A percentile compares a stretch with the other conserved stretches of the same genome.
Conservation (phyloP, 1,140 invertebrate genomes). For the Kradibia gibbosae region DNA sequence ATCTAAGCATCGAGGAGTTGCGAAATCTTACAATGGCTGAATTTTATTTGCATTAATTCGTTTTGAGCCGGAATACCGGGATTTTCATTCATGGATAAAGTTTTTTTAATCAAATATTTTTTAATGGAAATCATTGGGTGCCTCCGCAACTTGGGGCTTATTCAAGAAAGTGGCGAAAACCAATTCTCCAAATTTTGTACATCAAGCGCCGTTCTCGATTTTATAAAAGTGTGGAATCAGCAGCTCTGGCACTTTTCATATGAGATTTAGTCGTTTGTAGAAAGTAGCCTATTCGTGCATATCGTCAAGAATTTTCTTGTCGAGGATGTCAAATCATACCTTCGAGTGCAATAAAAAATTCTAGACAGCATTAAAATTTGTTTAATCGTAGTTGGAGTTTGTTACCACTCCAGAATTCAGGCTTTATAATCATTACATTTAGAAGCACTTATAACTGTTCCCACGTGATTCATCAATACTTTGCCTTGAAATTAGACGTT, state of each 20-base stretch:
- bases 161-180: neutral
- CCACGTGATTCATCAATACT: neutral
- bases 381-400: neutral
- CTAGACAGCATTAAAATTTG: neutral
- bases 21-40: too few relatives aligned
- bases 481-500: too few relatives aligned
- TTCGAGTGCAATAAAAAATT: neutral
- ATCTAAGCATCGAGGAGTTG: too few relatives aligned
- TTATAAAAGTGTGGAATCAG: neutral
- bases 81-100: too few relatives aligned
- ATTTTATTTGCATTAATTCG: too few relatives aligned
- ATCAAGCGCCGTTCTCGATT: neutral
- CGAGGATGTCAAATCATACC: constrained; percentile 2
- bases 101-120: too few relatives aligned
- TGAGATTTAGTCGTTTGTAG: neutral
- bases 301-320: constrained; percentile 10
- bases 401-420: neutral
- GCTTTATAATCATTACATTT: neutral
- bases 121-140: neutral
- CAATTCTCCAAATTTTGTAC: neutral
- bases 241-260: neutral
- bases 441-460: neutral
- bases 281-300: neutral
- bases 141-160: neutral
- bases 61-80: too few relatives aligned